A percentile compares a stretch with the other conserved stretches of the same genome.
Conservation (phyloP, 2,113 vertebrate species). For the Ceyx melanurus region DNA sequence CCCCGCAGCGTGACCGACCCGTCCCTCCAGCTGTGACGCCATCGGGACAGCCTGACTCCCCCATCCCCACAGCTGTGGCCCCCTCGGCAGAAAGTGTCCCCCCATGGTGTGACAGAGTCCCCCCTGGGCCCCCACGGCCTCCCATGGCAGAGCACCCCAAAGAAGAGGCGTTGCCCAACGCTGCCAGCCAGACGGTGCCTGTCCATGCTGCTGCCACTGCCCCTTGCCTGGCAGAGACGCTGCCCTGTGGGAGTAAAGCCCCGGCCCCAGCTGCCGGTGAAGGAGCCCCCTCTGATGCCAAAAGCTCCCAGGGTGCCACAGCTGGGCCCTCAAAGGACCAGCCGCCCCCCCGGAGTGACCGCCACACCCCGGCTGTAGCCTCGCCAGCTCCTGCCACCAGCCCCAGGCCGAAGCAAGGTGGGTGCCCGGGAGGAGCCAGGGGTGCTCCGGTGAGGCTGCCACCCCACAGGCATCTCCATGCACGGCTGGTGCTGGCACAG, state of each 20-base stretch:
- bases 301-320: background rate
- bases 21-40: background rate
- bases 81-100: background rate
- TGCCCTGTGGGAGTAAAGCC: background rate
- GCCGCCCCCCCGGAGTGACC: background rate
- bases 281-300: background rate
- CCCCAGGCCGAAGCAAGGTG: conserved; percentile 75
- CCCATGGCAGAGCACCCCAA: background rate
- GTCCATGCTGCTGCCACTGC: background rate
- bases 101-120: accelerated
- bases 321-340: background rate
- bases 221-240: background rate
- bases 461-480: accelerated
- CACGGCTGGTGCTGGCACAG: background rate
- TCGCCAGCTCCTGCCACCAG: background rate
- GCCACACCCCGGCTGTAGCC: background rate
- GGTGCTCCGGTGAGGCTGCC: background rate
- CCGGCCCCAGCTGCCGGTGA: background rate
- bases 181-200: background rate
- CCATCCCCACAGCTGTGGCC: background rate
- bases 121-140: accelerated
- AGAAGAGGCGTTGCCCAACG: conserved; percentile 8
- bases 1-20: background rate
- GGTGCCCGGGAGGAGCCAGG: background rate
- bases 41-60: background rate